A percentile compares a stretch with the other conserved stretches of the same genome.
These are phyloP conservation scores for Chiloscyllium punctatum DNA, from an alignment of 2,797 vertebrate species.

Conservation along the genomic window DNA sequence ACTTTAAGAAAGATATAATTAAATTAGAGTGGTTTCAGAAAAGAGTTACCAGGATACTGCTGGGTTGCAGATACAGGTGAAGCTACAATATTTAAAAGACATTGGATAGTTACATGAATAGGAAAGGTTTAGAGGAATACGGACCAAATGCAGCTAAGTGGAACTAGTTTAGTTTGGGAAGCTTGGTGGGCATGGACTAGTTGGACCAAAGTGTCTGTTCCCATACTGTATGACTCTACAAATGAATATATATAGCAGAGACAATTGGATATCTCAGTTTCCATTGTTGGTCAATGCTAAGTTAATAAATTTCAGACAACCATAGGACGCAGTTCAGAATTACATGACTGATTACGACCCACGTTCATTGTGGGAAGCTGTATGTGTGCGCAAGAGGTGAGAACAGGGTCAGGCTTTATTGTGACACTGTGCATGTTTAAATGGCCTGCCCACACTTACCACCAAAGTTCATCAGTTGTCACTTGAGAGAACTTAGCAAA, in stretches of 20 bases:
- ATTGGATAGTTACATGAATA: too few species aligned
- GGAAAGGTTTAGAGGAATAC: too few species aligned
- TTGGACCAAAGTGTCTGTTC: too few species aligned
- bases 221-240: too few species aligned
- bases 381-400: neutral
- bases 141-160: too few species aligned
- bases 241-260: neutral
- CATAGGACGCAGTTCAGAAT: neutral
- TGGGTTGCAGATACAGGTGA: too few species aligned
- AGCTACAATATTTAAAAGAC: too few species aligned
- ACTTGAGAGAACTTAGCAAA: neutral
- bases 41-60: too few species aligned
- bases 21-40: too few species aligned
- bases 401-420: neutral
- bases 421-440: neutral
- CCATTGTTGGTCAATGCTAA: neutral
- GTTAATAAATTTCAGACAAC: neutral
- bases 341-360: neutral
- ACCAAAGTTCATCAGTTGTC: neutral
- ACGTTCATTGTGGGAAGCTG: neutral
- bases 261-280: neutral
- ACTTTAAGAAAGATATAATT: too few species aligned
- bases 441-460: neutral
- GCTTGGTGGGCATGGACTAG: too few species aligned
- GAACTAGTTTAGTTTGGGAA: too few species aligned